Evolutionary conservation across 1,140 invertebrate species (phyloP), one percentile per base, ranked within the genome.

Genomic region (Cryptotermes secundus): DNA sequence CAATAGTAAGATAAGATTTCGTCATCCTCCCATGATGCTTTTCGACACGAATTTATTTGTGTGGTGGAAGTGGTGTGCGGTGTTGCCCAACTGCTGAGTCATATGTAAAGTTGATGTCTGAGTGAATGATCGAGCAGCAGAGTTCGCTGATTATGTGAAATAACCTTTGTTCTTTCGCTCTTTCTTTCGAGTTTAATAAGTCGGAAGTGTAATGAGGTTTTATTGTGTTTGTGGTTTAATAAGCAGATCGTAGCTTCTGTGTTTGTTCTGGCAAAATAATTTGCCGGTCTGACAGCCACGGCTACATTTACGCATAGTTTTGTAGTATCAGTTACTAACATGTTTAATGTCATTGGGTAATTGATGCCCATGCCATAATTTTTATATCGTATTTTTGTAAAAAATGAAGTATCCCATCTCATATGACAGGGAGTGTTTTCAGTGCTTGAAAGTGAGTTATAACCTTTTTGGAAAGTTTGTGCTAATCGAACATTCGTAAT

Each of bases 71-170:
- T 45, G 38, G 42, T 45, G 45, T 38, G n/a, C 36, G 53, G 81
- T 82, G 81, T 82, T 82, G 81, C 81, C 38, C 81, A 82, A 82
- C 81, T 45, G 81, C 81, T 82, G 81, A 82, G 81, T 82, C 81
- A 82, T 82, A 82, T 82, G 81, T n/a, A 82, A 45, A 82, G 81
- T 38, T 82, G 81, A 31, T 82, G n/a, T n/a, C 59, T 2, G 7
- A 14, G 81, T 82, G 81, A 7, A 22, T 10, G 81, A 38, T 9
- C 38, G 81, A 14, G n/a, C 2, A 53, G 45, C 26, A 31, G n/a
- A 31, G 26, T 72, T 3, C 10, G 26, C 26, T 72, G 26, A n/a
- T 31, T 72, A n/a, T 26, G 7, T 72, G 59, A 31, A 72, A 72
- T 72, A 72, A 72, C 59, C 59, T 72, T 72, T 72, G 59, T 72